Conservation (phyloP, 2,888 invertebrate genomes). For the Thalpophila matura region DNA sequence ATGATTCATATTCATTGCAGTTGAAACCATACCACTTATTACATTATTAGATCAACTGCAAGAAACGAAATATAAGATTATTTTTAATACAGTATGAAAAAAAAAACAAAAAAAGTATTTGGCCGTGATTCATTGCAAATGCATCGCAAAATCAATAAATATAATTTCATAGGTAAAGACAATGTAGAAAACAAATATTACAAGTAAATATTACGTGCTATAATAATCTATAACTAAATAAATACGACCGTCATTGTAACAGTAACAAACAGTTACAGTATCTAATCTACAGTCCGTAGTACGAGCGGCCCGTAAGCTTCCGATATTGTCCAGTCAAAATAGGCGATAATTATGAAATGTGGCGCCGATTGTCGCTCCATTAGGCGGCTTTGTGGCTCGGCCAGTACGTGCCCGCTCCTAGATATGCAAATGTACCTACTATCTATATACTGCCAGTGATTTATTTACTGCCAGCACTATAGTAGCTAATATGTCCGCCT, state of each 20-base stretch:
- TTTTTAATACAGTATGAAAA: not conserved
- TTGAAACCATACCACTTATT: too few species aligned
- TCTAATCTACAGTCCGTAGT: conserved; percentile 71
- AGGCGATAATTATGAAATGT: conserved; percentile 90
- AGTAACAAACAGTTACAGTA: conserved; percentile 51
- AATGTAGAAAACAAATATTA: not conserved
- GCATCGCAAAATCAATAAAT: not conserved
- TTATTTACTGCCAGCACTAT: conserved; percentile 55
- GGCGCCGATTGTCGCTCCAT: conserved; percentile 87
- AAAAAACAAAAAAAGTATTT: not conserved
- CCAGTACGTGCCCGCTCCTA: conserved; percentile 75
- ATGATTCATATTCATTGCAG: too few species aligned
- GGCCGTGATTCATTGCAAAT: not conserved
- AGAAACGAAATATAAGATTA: not conserved
- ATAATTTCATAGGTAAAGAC: not conserved
- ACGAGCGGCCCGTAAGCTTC: conserved; percentile 74
- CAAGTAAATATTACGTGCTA: not conserved
- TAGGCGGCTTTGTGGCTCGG: conserved; percentile 84
- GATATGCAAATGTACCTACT: conserved; percentile 82
- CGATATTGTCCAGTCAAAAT: conserved; percentile 88
- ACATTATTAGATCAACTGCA: too few species aligned
- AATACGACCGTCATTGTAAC: conserved; percentile 36
- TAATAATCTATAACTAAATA: conserved; percentile 28
- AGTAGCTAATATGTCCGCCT: conserved; percentile 39
- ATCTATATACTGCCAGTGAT: conserved; percentile 58